phyloP scores from a whole-genome alignment of 30 jellyfish, hydroid and myxozoan species.

The Aurelia sp. region DNA sequence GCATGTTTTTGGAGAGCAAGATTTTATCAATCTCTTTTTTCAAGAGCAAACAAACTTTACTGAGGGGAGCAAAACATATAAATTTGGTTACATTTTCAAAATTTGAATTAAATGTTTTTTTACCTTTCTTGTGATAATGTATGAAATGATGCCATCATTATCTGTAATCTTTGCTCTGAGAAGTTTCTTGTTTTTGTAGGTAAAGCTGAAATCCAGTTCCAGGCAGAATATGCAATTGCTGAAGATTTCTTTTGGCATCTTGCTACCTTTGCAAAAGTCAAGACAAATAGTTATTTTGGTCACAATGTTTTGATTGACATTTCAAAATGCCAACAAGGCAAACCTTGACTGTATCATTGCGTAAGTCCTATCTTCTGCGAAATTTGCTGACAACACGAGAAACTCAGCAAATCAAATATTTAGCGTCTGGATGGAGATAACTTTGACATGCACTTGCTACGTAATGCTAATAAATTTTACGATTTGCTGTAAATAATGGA shows the following conservation, averaged over 20 bases:
- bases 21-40: no score
- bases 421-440: no score
- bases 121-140: constrained; percentile 89
- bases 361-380: no score
- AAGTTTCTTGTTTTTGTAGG: constrained; percentile 45
- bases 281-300: neutral
- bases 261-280: neutral
- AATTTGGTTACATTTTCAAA: neutral
- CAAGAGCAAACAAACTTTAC: no score
- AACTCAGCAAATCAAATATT: no score
- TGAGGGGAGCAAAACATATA: neutral
- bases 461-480: no score
- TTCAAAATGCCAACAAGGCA: neutral
- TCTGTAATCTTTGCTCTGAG: constrained; percentile 52
- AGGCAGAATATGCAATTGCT: constrained; percentile 65
- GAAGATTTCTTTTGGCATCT: constrained; percentile 44
- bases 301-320: neutral
- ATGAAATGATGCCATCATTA: constrained; percentile 81
- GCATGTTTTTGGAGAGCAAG: no score
- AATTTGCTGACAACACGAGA: no score
- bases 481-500: no score
- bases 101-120: neutral
- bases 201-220: constrained; percentile 55
- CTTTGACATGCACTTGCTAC: no score
- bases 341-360: neutral